A percentile compares a stretch with the other conserved stretches of the same genome.
Conservation (phyloP, 2,113 vertebrate species). For the Colius striatus region DNA sequence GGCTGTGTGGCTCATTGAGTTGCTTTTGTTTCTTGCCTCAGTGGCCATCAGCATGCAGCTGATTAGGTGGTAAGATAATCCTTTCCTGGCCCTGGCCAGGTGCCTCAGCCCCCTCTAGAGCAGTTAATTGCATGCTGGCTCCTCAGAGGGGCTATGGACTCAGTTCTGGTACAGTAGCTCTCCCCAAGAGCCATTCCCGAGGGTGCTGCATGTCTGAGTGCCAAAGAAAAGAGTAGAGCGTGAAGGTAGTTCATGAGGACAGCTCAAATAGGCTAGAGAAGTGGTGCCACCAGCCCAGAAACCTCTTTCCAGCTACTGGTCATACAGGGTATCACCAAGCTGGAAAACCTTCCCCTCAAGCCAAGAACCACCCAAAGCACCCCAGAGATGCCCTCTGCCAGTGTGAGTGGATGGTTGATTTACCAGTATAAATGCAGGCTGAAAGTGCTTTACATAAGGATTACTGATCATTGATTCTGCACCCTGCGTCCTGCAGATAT, state of each 20-base stretch:
- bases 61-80: slow-evolving; percentile 28
- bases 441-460: accelerated
- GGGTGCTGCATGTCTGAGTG: no score
- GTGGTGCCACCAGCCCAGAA: not conserved
- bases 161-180: accelerated
- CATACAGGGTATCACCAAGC: not conserved
- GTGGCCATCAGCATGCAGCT: not conserved
- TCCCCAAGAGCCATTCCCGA: accelerated
- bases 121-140: not conserved
- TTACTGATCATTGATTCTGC: accelerated
- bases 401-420: accelerated
- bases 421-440: not conserved
- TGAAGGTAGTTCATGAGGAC: not conserved
- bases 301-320: not conserved
- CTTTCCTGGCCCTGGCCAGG: accelerated
- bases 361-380: not conserved
- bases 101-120: not conserved
- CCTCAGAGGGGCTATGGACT: not conserved
- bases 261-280: not conserved
- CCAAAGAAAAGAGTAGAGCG: not conserved
- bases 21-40: not conserved
- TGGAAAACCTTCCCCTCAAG: not conserved
- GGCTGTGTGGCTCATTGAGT: not conserved
- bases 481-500: accelerated
- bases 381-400: not conserved